Conservation (phyloP, 2,113 vertebrate species). For the Chelonoidis abingdonii region DNA sequence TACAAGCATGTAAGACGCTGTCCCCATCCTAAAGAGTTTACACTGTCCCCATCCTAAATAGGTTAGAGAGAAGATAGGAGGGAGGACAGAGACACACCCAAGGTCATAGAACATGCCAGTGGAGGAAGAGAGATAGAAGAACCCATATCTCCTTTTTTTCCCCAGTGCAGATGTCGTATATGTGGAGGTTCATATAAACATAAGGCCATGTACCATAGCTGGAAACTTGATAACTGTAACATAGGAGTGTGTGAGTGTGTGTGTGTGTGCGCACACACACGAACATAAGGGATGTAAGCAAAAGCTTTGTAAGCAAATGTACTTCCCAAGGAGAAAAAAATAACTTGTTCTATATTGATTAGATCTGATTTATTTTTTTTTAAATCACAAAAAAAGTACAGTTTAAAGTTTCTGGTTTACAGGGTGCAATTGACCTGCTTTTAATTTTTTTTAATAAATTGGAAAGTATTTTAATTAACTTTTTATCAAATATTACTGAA, state of each 20-base stretch:
- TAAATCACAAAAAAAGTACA: neutral
- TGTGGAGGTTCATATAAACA: neutral
- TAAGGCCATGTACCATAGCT: neutral
- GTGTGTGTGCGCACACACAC: neutral
- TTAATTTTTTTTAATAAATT: neutral
- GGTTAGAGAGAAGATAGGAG: neutral
- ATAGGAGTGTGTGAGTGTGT: too few relatives aligned
- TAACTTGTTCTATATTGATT: neutral
- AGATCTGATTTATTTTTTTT: neutral
- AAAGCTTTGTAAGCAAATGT: neutral
- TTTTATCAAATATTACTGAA: neutral
- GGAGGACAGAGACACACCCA: neutral
- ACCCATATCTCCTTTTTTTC: neutral
- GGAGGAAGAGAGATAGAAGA: neutral
- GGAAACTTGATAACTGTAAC: neutral
- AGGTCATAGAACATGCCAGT: neutral
- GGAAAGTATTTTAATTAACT: neutral
- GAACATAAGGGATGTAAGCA: too few relatives aligned
- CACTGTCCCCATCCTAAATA: neutral
- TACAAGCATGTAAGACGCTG: neutral
- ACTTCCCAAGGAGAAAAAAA: neutral
- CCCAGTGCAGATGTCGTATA: neutral
- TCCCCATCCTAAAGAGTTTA: neutral
- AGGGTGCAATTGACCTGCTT: neutral
- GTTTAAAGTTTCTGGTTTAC: neutral